Evolutionary conservation across 1,140 invertebrate species (phyloP).

Genomic region (Teleogryllus occipitalis): DNA sequence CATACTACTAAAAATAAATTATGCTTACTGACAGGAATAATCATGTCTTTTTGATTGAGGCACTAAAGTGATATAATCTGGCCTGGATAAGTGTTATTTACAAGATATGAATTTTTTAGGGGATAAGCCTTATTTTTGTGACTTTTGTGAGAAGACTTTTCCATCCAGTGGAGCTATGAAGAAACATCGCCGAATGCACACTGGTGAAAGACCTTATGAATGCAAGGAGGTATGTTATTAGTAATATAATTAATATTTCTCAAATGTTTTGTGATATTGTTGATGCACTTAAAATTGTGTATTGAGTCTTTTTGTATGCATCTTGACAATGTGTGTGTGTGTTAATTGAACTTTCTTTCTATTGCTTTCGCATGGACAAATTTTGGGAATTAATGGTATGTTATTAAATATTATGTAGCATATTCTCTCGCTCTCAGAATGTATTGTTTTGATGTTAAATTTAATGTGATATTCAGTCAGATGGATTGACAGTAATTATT

Average conservation of each 20-base stretch:
- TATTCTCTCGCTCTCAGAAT: too few relatives aligned
- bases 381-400: neutral
- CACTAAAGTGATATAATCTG: too few relatives aligned
- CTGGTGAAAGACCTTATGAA: constrained; percentile 67
- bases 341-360: neutral
- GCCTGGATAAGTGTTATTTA: too few relatives aligned
- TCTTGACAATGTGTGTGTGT: neutral
- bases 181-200: constrained; percentile 71
- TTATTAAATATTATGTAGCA: too few relatives aligned
- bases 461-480: too few relatives aligned
- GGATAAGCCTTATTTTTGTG: constrained; percentile 54
- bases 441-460: too few relatives aligned
- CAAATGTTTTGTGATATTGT: neutral
- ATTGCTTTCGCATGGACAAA: neutral
- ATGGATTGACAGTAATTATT: too few relatives aligned
- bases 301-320: neutral
- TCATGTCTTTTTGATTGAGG: too few relatives aligned
- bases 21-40: too few relatives aligned
- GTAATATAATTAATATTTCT: constrained; percentile 2
- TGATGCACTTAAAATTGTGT: neutral
- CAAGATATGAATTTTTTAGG: constrained; percentile 30
- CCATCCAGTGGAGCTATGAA: constrained; percentile 61
- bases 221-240: constrained; percentile 49
- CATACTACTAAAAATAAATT: too few relatives aligned
- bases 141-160: constrained; percentile 58